A percentile compares a stretch with the other conserved stretches of the same genome.
Conservation (phyloP, 2,888 invertebrate genomes). For the Heliconius aoede region DNA sequence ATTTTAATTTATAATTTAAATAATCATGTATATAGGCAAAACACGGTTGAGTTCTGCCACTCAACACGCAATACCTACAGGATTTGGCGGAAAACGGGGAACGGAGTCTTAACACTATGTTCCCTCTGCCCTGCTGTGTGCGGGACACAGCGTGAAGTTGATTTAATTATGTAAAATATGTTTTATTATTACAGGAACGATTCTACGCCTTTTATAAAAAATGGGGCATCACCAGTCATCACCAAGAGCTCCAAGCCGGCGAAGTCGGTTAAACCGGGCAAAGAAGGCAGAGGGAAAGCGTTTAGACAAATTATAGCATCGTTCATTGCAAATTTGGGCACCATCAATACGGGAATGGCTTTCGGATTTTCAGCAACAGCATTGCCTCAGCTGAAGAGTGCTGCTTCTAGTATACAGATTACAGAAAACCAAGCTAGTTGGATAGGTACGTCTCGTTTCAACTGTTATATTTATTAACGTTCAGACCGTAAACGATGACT, state of each 20-base stretch:
- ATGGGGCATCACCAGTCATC: constrained; percentile 65
- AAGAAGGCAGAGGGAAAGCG: constrained; percentile 75
- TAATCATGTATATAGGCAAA: too few species aligned
- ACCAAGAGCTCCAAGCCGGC: constrained; percentile 58
- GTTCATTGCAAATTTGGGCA: constrained; percentile 86
- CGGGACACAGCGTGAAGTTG: too few species aligned
- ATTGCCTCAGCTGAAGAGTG: constrained; percentile 83
- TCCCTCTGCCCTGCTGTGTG: too few species aligned
- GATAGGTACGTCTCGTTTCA: constrained; percentile 83
- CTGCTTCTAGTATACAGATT: constrained; percentile 79
- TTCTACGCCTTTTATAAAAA: constrained; percentile 71
- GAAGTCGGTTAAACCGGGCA: constrained; percentile 56
- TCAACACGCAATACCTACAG: too few species aligned
- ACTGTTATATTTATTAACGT: too few species aligned
- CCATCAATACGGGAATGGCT: constrained; percentile 88
- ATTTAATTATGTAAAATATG: neutral
- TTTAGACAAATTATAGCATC: constrained; percentile 85
- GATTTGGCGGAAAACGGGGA: too few species aligned
- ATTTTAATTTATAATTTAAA: too few species aligned
- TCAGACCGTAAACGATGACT: too few species aligned
- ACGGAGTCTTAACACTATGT: too few species aligned
- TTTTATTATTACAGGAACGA: constrained; percentile 62
- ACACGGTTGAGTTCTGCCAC: too few species aligned
- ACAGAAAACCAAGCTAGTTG: constrained; percentile 85
- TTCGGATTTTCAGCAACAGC: constrained; percentile 88